Percentiles rank a stretch among this genome's conserved stretches.
Conservation (phyloP, 1,140 invertebrate species). For the Nylanderia fulva region DNA sequence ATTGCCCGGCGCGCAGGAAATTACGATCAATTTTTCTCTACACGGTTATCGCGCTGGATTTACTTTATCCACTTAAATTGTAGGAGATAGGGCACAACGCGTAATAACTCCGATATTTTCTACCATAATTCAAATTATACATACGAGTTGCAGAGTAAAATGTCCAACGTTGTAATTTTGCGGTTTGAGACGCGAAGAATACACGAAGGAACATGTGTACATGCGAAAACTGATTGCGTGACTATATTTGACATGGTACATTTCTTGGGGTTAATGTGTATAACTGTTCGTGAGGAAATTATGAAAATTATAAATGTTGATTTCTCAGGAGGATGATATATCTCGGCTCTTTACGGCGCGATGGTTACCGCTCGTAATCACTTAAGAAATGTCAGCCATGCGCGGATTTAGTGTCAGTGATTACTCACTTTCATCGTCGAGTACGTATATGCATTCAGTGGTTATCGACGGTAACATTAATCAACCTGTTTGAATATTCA, state of each 20-base stretch:
- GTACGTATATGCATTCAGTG: constrained; percentile 6
- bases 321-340: constrained; percentile 45
- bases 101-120: constrained; percentile 25
- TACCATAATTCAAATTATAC: constrained; percentile 1
- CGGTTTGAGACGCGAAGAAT: constrained; percentile 17
- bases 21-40: constrained; percentile 13
- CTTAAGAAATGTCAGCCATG: constrained; percentile 56
- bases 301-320: constrained; percentile 60
- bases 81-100: background rate
- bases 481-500: constrained; percentile 57
- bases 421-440: constrained; percentile 57
- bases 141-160: background rate
- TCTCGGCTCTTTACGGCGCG: constrained; percentile 28
- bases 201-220: background rate
- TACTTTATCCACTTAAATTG: background rate
- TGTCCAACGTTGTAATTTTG: constrained; percentile 31
- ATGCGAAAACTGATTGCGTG: constrained; percentile 29
- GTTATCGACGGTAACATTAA: constrained; percentile 60
- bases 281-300: constrained; percentile 51
- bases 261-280: constrained; percentile 48
- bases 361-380: constrained; percentile 54
- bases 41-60: background rate
- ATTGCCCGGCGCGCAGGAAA: background rate
- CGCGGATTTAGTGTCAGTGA: constrained; percentile 61
- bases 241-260: constrained; percentile 48